phyloP scores from a whole-genome alignment of 2,113 vertebrate species.

The Rhagologus leucostigma region DNA sequence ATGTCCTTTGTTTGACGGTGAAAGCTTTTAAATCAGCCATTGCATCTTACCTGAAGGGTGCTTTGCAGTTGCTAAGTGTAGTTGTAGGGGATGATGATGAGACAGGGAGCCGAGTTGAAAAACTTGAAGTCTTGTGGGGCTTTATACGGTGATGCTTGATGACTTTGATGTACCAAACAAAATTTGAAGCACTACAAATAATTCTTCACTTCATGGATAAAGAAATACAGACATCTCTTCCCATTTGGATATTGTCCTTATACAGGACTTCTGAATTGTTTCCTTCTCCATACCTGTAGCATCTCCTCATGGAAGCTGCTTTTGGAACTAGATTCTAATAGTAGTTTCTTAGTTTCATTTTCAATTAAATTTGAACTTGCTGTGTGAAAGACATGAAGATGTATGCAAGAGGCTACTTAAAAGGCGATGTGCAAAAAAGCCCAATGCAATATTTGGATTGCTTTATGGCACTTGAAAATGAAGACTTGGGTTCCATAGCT shows the following conservation, averaged over 20 bases:
- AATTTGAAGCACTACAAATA: not conserved
- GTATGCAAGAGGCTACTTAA: not conserved
- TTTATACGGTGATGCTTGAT: not conserved
- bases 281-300: not conserved
- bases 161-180: not conserved
- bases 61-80: not conserved
- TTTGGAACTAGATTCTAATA: not conserved
- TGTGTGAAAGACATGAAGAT: not conserved
- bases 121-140: not conserved
- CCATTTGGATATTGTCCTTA: not conserved
- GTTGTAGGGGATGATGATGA: not conserved
- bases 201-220: not conserved
- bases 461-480: not conserved
- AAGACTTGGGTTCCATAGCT: not conserved
- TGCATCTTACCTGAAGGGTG: not conserved
- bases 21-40: slow-evolving; percentile 21
- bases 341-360: not conserved
- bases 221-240: not conserved
- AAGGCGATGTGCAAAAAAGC: not conserved
- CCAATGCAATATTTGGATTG: not conserved
- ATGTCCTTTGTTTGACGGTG: not conserved
- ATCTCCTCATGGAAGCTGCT: not conserved
- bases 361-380: not conserved
- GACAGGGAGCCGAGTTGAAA: not conserved
- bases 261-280: not conserved